Base-by-base conservation (phyloP, 1,140 invertebrate species). In the Trichoplusia ni region DNA sequence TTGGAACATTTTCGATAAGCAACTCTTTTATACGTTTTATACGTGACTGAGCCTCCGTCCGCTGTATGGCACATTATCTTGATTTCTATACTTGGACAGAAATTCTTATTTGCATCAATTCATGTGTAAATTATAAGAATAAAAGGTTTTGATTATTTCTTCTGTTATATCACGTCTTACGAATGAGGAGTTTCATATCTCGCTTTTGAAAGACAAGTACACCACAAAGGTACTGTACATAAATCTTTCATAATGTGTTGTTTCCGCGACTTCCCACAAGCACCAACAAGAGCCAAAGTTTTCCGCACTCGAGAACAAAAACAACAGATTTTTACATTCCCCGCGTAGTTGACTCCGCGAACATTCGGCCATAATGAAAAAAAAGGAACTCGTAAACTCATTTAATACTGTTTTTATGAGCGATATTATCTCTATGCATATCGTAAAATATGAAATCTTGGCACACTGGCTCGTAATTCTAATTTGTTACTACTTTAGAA, bases 371-470 rank as follows among this genome's bases (percentile, higher is more conserved):
- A 27, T 19, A 21, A 53, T 31, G 47, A 64, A 64, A 56, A 40
- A 29, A 18, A n/a, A n/a, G n/a, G n/a, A n/a, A 0, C n/a, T 19
- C 16, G 31, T 67, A 51, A 65, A 65, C 53, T 29, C 21, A 14
- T 6, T 58, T 64, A 61, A 65, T 65, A 59, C 47, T 27, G 21
- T 47, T 69, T 69, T 69, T 69, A 69, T 61, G 56, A 29, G 29
- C 14, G 67, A 64, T 64, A 54, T 54, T 64, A 69, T 69, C 67
- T 60, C 54, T 61, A 53, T 29, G 53, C 7, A 35, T 27, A 35
- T 60, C 67, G 67, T 69, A 64, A 69, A 64, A 51, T 59, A 49
- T 18, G 14, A 27, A 42, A 63, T 44, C 37, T 51, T 33, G 27
- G 6, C 47, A 16, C 23, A n/a, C 40, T 23, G n/a, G 13, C 13